Base-by-base conservation (phyloP, 2,888 invertebrate genomes). In the Spodoptera littoralis region DNA sequence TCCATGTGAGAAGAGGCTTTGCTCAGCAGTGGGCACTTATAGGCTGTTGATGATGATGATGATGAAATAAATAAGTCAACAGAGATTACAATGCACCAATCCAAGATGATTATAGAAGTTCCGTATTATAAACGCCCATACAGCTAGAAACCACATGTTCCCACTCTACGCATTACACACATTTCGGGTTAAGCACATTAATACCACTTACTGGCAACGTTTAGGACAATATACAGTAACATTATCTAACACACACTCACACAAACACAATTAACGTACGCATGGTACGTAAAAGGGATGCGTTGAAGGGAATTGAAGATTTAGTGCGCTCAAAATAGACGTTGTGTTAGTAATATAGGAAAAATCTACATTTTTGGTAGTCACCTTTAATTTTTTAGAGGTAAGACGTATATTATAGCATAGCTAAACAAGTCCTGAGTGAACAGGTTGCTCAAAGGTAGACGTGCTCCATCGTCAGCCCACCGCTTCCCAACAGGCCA, bases 81-180 rank as follows among this genome's bases (percentile, higher is more conserved):
- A 18, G 18, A 18, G 18, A 18, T 18, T 18, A 18, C 18, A 18
- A 44, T 11, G n/a, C 11, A n/a, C 3, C 11, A n/a, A 44, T 5
- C 3, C 36, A 27, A 27, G 22, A 22, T 11, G 18, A 18, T 18
- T 9, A 49, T 24, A 24, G 11, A 65, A 63, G 3, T 18, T 0
- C n/a, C 12, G 2, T 41, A 43, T 9, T 9, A 30, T 24, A 63
- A 27, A 46, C 18, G 18, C 27, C 42, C 18, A 45, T 13, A 1
- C 13, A 72, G 12, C 30, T 36, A 30, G 42, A 42, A 51, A 45
- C 51, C 68, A 56, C 48, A 44, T 54, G 53, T 45, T 46, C n/a
- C 48, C 44, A 46, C 70, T 74, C 47, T 48, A 43, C 3, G 45
- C 42, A 57, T 73, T 61, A 69, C 75, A 62, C 43, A 57, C 70